Conservation (phyloP, 2,113 vertebrate species). For the Triplophysa tibetana region DNA sequence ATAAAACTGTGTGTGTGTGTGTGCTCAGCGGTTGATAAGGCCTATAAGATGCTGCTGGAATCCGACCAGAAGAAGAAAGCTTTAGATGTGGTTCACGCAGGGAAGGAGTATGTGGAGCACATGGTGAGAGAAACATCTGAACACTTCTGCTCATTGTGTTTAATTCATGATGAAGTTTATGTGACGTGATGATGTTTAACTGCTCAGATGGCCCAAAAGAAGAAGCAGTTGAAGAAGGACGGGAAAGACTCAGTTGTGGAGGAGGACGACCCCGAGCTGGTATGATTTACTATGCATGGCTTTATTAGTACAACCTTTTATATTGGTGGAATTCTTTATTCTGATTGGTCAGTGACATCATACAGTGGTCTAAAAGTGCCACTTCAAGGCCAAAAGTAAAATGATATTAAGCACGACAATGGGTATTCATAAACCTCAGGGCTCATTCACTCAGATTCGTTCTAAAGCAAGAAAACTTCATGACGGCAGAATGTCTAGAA, state of each 20-base stretch:
- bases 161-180: background rate
- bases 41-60: slow-evolving; percentile 92
- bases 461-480: no score
- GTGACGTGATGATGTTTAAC: slow-evolving; percentile 72
- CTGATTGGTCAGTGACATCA: no score
- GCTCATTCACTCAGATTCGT: no score
- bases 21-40: slow-evolving; percentile 92
- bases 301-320: background rate
- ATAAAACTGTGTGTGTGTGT: background rate
- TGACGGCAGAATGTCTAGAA: no score
- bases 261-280: slow-evolving; percentile 93
- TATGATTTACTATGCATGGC: slow-evolving; percentile 53
- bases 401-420: background rate
- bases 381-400: background rate
- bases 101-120: slow-evolving; percentile 94
- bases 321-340: no score
- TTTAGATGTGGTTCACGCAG: slow-evolving; percentile 94
- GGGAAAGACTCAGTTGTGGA: slow-evolving; percentile 85
- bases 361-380: background rate
- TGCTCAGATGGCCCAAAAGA: slow-evolving; percentile 91
- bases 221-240: slow-evolving; percentile 96
- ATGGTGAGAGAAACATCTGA: slow-evolving; percentile 78
- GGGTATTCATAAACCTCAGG: no score
- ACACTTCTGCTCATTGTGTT: background rate
- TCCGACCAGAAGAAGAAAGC: slow-evolving; percentile 97